Conservation (phyloP, 37 sponge, comb jelly and placozoan genomes). For the Halisarca cf. caerulea region DNA sequence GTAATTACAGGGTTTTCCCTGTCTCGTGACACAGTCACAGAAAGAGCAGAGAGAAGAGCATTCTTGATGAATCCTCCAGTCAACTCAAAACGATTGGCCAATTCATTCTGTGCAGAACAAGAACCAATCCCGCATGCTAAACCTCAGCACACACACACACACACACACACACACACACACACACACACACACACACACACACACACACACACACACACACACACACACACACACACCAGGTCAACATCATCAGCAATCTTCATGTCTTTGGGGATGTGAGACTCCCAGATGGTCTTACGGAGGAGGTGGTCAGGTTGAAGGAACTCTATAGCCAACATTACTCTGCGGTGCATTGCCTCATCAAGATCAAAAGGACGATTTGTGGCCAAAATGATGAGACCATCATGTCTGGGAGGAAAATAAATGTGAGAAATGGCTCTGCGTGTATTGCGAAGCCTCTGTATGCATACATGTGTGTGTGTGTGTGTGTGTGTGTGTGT, state of each 20-base stretch:
- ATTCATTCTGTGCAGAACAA: constrained; percentile 34
- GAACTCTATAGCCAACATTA: constrained; percentile 88
- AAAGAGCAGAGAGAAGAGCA: constrained; percentile 79
- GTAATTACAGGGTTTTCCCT: constrained; percentile 68
- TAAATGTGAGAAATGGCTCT: background rate
- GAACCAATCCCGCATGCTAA: no score
- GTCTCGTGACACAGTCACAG: constrained; percentile 81
- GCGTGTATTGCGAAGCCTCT: background rate
- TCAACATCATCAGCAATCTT: constrained; percentile 73
- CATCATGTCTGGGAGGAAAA: constrained; percentile 69
- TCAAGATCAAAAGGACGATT: constrained; percentile 88
- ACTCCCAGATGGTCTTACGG: constrained; percentile 79
- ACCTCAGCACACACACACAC: no score
- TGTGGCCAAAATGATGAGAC: constrained; percentile 87
- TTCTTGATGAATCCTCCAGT: constrained; percentile 91
- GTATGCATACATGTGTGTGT: no score
- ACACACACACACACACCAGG: constrained; percentile 26
- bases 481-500: no score
- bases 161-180: no score
- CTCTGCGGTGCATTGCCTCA: constrained; percentile 85
- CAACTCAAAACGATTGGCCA: constrained; percentile 72
- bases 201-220: no score
- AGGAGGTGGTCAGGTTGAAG: constrained; percentile 86
- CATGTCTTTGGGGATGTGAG: constrained; percentile 74
- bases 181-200: no score